Base-by-base conservation (phyloP, 2,797 vertebrate species). In the Thunnus albacares region DNA sequence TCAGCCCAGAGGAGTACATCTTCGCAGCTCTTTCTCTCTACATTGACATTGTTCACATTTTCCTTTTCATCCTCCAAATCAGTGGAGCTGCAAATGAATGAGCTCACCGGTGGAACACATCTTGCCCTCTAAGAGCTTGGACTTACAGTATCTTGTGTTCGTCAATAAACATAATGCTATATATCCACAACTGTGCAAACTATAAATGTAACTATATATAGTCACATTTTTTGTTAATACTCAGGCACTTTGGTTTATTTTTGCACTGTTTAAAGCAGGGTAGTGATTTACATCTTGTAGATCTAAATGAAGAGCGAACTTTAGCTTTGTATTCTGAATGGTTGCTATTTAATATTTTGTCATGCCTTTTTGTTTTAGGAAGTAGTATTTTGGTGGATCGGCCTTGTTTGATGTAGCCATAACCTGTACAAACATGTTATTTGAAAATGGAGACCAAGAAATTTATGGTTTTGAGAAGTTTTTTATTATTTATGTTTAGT, bases 1-100 rank as follows among this genome's bases (percentile, higher is more conserved):
- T 99, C 88, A 97, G 96, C 85, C 98, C 98, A 0, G 98, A 99
- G 90, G 98, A 99, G 78, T 98, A 99, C 15, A 30, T 99, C 84
- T 98, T 94, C 0, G 98, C 97, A 0, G 98, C 98, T 0, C 95
- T 99, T 57, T 96, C 96, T 57, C 97, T 99, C 84, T 99, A 99
- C 90, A 96, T 97, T 0, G 97, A 99, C 77, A 97, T 99, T 0
- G 74, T 98, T 79, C 96, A 99, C 82, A 98, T 99, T 91, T 99
- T 99, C 85, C 96, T 97, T 69, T 97, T 97, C 89, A 89, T 98
- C 71, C 94, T 99, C 73, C 96, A 98, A 93, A 74, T 99, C 14
- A 85, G 97, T 4, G 97, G 98, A 43, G 71, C 83, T 8, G 90
- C 88, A 1, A 87, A 90, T 0, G 94, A 96, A 3, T 95, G 71